Conservation (phyloP, 2,888 invertebrate genomes). For the Athrips mouffetella region DNA sequence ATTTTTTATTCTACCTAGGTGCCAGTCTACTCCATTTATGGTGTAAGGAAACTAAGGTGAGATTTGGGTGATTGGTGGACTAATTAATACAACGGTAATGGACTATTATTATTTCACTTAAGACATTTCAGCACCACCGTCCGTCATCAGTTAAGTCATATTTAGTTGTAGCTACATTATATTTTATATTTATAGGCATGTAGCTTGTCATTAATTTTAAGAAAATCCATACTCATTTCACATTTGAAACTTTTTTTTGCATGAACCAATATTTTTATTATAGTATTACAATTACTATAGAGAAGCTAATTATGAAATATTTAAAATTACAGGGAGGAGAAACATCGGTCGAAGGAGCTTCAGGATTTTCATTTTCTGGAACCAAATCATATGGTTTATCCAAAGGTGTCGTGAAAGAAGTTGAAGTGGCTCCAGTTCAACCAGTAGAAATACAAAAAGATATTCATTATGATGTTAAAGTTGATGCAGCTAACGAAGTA, state of each 20-base stretch:
- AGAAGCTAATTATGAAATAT: not conserved
- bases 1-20: constrained; percentile 7
- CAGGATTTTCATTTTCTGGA: constrained; percentile 46
- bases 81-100: constrained; percentile 19
- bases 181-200: no score
- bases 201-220: not conserved
- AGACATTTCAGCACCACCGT: constrained; percentile 3
- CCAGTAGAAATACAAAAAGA: constrained; percentile 32
- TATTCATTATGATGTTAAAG: constrained; percentile 43
- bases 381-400: constrained; percentile 41
- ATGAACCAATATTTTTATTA: not conserved
- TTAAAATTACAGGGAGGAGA: constrained; percentile 48
- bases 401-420: constrained; percentile 35
- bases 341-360: constrained; percentile 39
- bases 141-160: no score
- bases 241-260: not conserved
- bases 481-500: constrained; percentile 50
- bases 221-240: no score
- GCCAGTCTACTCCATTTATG: not conserved
- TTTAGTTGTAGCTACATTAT: no score
- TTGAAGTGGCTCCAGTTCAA: constrained; percentile 30
- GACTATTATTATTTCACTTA: not conserved
- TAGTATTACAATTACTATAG: not conserved
- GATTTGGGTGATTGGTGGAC: constrained; percentile 12
- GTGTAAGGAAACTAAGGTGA: constrained; percentile 7